Evolutionary conservation across 2,888 invertebrate genomes (phyloP), one percentile per base, ranked within the genome.

Genomic region (Cyaniris semiargus): DNA sequence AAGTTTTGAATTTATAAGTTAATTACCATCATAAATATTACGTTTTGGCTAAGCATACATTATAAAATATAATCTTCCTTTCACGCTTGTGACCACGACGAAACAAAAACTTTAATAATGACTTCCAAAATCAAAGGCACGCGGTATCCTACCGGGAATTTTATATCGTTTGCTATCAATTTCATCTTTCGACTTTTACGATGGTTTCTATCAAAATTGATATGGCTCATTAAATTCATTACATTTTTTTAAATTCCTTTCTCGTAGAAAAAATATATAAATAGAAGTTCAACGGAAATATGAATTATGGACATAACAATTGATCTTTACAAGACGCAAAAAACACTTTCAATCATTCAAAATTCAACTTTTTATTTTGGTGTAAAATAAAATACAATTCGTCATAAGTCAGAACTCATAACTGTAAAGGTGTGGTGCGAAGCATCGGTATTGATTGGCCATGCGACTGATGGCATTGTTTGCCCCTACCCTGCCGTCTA

Each of bases 401-500:
- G 27, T 66, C 72, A 38, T n/a, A n/a, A n/a, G n/a, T n/a, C n/a
- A n/a, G n/a, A n/a, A n/a, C n/a, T n/a, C n/a, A n/a, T 76, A 60
- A 58, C 76, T 58, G 76, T 77, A 76, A 72, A 74, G 76, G 70
- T 76, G 76, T 53, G 74, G 78, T 75, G 77, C 78, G 76, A 70
- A 78, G 85, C 84, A 85, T 90, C 85, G 85, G 88, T 87, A 93
- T 93, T 88, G 93, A 94, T 93, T 90, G 86, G 87, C 86, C 85
- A 74, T 74, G 83, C 87, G 86, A 86, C 90, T 90, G 91, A 90
- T 88, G 86, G 87, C 86, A 88, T 90, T 89, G 89, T 90, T 86
- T 86, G 88, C 85, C 87, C 89, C 89, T 88, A 89, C 91, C 92
- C 89, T 90, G 85, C 89, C 89, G 85, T 92, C 93, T 94, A 94